Base-by-base conservation (phyloP, 2,888 invertebrate genomes). In the Spodoptera littoralis region DNA sequence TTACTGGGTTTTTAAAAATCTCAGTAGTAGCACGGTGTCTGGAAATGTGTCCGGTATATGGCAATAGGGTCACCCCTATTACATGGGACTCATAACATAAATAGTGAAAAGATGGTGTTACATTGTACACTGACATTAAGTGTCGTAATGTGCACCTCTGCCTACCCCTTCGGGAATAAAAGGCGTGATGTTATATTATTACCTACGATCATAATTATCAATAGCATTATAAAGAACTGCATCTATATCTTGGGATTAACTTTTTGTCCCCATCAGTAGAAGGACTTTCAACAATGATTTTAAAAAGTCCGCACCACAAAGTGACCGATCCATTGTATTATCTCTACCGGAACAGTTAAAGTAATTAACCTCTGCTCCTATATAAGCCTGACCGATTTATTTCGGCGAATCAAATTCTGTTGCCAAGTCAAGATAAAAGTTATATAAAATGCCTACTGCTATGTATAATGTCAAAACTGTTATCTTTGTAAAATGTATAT, bases 311-410 rank as follows among this genome's bases (percentile, higher is more conserved):
- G 43, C 43, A 9, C 30, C 5, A 36, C 52, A 49, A 65, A 70
- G 61, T 66, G 45, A 65, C 53, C 27, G 65, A 79, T 73, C 64
- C 54, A 53, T 53, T 73, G 73, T 77, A 53, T 53, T 73, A 75
- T 77, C 76, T 61, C 36, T 56, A 64, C 64, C 67, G 76, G 72
- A 77, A 79, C 77, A 70, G 50, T 72, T 65, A 78, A 84, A 83
- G 81, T 78, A 86, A 87, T 87, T 84, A 87, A 78, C 79, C 76
- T 71, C 65, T 68, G 73, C 68, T 55, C 59, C 52, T 68, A 67
- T 61, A 75, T 52, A 68, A 73, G 76, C 77, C 67, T 82, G 82
- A 81, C 80, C 82, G 79, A 79, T 77, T 77, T 74, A 81, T 81
- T 80, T 79, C 73, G 65, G 65, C 78, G 64, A 76, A 76, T 68